These are phyloP conservation scores for Cheiracanthium punctorium DNA, from an alignment of 2,888 invertebrate species.

Conservation along the genomic window DNA sequence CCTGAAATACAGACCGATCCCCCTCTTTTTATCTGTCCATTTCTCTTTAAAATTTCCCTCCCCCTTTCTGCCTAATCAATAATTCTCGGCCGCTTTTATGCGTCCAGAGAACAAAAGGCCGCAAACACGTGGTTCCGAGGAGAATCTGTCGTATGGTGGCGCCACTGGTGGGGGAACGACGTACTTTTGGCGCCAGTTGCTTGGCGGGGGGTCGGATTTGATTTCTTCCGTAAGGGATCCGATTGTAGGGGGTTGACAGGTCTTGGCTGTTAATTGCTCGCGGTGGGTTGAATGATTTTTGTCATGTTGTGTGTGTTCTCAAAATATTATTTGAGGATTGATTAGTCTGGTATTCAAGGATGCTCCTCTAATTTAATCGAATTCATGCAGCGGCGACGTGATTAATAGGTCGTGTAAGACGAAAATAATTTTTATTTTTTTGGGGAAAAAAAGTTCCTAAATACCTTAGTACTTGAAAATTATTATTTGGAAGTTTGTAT, in stretches of 20 bases:
- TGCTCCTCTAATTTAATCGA: too few relatives aligned
- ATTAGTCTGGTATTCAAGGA: background rate
- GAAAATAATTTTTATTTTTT: too few relatives aligned
- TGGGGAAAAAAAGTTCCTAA: too few relatives aligned
- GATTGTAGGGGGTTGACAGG: constrained; percentile 27
- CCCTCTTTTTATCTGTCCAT: constrained; percentile 25
- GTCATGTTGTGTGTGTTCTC: background rate
- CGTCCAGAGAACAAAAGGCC: constrained; percentile 41
- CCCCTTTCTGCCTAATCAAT: constrained; percentile 46
- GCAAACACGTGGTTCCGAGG: constrained; percentile 50
- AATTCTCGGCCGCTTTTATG: constrained; percentile 35
- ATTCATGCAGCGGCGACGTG: too few relatives aligned
- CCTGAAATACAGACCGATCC: constrained; percentile 19
- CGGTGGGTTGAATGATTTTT: background rate
- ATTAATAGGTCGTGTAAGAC: too few relatives aligned
- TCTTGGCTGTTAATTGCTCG: constrained; percentile 40
- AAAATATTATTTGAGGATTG: background rate
- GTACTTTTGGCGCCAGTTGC: constrained; percentile 54
- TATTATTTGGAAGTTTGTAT: too few relatives aligned
- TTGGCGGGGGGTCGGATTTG: constrained; percentile 34
- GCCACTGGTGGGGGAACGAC: constrained; percentile 32
- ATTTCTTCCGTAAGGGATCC: constrained; percentile 36
- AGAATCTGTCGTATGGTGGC: constrained; percentile 44
- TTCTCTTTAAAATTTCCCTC: constrained; percentile 26
- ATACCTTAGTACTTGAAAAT: too few relatives aligned